Percentiles rank a stretch among this genome's conserved stretches.
phyloP scores from a whole-genome alignment of 1,140 invertebrate species.

The Drusus annulatus region DNA sequence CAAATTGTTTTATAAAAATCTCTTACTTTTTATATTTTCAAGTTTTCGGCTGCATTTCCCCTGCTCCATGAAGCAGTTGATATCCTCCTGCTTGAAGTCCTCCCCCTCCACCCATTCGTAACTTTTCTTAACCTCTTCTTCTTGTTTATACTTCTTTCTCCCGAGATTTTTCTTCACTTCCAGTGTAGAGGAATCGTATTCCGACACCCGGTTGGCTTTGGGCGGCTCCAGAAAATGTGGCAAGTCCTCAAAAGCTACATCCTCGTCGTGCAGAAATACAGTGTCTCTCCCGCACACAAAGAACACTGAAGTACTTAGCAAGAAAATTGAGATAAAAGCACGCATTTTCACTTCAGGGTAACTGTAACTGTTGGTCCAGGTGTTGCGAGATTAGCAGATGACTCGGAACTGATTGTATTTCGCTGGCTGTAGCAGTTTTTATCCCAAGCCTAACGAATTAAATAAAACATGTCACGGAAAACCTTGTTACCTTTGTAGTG shows the following conservation, averaged over 20 bases:
- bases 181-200: not conserved
- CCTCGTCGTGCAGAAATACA: not conserved
- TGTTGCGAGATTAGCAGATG: not conserved
- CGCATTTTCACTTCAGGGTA: not conserved
- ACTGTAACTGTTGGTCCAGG: not conserved
- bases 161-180: not conserved
- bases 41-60: slow-evolving; percentile 9
- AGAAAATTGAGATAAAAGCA: not conserved
- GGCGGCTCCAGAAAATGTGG: not conserved
- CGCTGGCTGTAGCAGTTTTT: not conserved
- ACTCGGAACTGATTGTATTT: not conserved
- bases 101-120: slow-evolving; percentile 4
- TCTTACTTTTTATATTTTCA: slow-evolving; percentile 19
- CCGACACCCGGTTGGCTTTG: not conserved
- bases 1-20: too few species aligned
- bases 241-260: not conserved
- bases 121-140: slow-evolving; percentile 2
- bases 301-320: not conserved
- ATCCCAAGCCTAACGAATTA: slow-evolving; percentile 11
- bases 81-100: slow-evolving; percentile 1
- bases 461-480: not conserved
- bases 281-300: not conserved
- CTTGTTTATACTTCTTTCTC: not conserved
- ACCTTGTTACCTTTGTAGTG: slow-evolving; percentile 1
- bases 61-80: slow-evolving; percentile 6